These are phyloP conservation scores for Rhinopomastus cyanomelas DNA, from an alignment of 2,113 vertebrate genomes.

Conservation along the genomic window DNA sequence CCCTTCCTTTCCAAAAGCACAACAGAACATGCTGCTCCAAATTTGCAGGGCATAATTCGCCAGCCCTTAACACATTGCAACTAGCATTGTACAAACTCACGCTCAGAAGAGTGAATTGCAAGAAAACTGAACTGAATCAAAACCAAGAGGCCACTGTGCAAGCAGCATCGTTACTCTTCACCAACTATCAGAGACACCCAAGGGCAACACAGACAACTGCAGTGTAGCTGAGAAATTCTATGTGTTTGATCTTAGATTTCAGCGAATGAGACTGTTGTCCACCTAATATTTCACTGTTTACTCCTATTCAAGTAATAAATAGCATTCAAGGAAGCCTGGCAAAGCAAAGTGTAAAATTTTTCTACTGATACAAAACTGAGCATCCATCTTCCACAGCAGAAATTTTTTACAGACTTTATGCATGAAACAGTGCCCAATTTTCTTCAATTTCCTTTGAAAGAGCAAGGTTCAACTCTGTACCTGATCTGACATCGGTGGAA, in stretches of 20 bases:
- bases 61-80: background rate
- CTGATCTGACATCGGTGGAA: background rate
- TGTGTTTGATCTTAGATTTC: background rate
- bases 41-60: accelerated
- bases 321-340: background rate
- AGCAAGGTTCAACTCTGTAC: background rate
- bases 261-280: background rate
- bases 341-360: background rate
- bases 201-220: background rate
- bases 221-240: background rate
- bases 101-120: background rate
- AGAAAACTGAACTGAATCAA: background rate
- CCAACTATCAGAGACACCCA: background rate
- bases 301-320: background rate
- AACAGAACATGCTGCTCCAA: background rate
- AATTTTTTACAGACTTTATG: background rate
- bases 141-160: background rate
- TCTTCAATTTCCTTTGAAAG: background rate
- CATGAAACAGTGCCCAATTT: background rate
- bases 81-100: background rate
- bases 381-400: background rate
- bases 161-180: background rate
- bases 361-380: background rate
- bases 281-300: background rate
- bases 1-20: background rate